Evolutionary conservation across 2,113 vertebrate species (phyloP).

Genomic region (Ammodytes dubius): DNA sequence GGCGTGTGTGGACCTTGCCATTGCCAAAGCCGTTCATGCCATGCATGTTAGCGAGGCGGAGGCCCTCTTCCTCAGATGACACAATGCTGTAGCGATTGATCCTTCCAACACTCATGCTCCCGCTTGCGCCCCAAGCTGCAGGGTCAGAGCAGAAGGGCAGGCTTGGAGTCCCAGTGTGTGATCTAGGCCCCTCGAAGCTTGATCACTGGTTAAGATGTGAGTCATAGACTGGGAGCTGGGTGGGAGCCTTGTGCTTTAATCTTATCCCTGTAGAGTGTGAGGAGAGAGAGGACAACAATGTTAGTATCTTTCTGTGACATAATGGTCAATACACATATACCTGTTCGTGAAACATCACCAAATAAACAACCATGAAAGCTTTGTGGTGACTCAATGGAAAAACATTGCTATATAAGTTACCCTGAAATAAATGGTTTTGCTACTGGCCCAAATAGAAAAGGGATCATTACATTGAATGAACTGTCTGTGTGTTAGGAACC

Average conservation of each 20-base stretch:
- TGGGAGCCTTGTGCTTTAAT: conserved; percentile 55
- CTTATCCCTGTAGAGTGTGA: conserved; percentile 66
- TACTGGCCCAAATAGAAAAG: not conserved
- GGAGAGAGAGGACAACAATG: conserved; percentile 51
- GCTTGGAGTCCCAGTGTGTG: conserved; percentile 62
- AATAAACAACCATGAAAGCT: not conserved
- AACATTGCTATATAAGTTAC: not conserved
- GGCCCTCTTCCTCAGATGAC: conserved; percentile 95
- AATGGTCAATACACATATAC: conserved; percentile 37
- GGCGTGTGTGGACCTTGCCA: conserved; percentile 94
- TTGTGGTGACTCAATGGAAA: not conserved
- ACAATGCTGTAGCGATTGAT: conserved; percentile 96
- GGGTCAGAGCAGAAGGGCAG: conserved; percentile 52
- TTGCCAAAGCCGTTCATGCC: conserved; percentile 98
- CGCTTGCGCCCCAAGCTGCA: conserved; percentile 61
- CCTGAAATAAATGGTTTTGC: conserved; percentile 3
- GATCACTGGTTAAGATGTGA: conserved; percentile 61
- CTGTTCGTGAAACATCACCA: conserved; percentile 12
- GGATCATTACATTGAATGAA: not conserved
- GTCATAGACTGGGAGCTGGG: conserved; percentile 54
- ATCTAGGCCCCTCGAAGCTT: conserved; percentile 67
- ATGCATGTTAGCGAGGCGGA: conserved; percentile 95
- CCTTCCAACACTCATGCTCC: conserved; percentile 92
- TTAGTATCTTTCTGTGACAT: conserved; percentile 46
- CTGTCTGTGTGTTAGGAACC: not conserved